Conservation (phyloP, 2,888 invertebrate species). For the Spisula solida region DNA sequence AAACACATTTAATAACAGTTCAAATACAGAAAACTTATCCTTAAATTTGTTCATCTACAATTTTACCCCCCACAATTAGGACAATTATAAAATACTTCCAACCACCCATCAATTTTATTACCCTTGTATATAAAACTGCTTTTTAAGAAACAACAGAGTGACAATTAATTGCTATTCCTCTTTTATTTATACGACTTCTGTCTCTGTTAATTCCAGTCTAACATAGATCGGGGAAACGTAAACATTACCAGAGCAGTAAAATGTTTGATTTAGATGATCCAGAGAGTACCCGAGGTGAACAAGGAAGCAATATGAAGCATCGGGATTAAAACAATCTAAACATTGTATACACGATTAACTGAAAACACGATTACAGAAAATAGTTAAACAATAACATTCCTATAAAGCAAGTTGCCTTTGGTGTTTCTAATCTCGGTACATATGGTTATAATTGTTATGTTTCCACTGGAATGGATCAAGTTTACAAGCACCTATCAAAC, state of each 20-base stretch:
- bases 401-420: not conserved
- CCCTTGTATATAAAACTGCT: constrained; percentile 7
- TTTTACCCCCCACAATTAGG: constrained; percentile 1
- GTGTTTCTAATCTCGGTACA: constrained; percentile 9
- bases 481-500: not conserved
- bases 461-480: not conserved
- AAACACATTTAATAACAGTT: no score
- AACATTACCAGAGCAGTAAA: not conserved
- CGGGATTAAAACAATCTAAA: constrained; percentile 16
- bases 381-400: constrained; percentile 18
- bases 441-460: constrained; percentile 14
- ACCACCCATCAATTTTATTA: not conserved
- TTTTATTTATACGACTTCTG: constrained; percentile 17
- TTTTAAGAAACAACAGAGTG: constrained; percentile 10
- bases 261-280: not conserved
- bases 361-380: not conserved
- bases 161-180: constrained; percentile 18
- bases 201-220: constrained; percentile 17
- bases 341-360: not conserved
- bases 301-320: not conserved
- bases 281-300: not conserved
- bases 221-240: not conserved
- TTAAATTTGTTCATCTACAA: not conserved
- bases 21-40: not conserved
- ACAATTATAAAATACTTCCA: constrained; percentile 20